A percentile compares a stretch with the other conserved stretches of the same genome.
These are phyloP conservation scores for Machimus rusticus DNA, from an alignment of 2,888 invertebrate species.

Conservation along the genomic window DNA sequence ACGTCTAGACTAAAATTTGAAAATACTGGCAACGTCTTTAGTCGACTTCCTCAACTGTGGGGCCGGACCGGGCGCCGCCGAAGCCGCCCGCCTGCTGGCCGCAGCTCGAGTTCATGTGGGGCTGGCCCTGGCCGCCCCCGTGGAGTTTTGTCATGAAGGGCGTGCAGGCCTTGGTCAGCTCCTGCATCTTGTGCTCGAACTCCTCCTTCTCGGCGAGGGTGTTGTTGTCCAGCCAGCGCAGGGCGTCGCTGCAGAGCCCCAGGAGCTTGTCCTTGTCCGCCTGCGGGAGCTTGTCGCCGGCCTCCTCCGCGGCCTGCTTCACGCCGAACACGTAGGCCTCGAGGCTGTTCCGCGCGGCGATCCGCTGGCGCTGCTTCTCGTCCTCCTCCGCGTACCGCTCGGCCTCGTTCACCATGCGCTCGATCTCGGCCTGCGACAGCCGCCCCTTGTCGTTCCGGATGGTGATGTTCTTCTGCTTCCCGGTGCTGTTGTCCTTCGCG, in stretches of 20 bases:
- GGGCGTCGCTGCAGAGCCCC: constrained; percentile 69
- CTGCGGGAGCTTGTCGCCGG: constrained; percentile 68
- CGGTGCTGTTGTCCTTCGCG: constrained; percentile 71
- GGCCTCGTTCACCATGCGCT: constrained; percentile 75
- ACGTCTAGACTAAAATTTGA: background rate
- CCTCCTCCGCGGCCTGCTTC: constrained; percentile 72
- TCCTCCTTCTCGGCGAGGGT: constrained; percentile 76
- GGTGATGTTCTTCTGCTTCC: constrained; percentile 75
- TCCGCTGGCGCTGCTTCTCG: constrained; percentile 70
- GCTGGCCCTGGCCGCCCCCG: constrained; percentile 45
- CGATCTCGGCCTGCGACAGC: constrained; percentile 78
- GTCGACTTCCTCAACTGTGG: constrained; percentile 51
- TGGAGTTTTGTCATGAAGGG: constrained; percentile 53
- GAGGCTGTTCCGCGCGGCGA: constrained; percentile 72
- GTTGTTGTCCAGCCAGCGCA: constrained; percentile 77
- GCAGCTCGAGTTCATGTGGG: constrained; percentile 30
- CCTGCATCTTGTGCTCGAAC: constrained; percentile 64
- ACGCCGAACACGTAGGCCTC: constrained; percentile 73
- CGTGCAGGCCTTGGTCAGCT: constrained; percentile 54
- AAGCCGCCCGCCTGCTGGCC: constrained; percentile 70
- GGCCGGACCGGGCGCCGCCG: constrained; percentile 64
- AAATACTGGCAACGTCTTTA: constrained; percentile 29
- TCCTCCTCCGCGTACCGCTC: constrained; percentile 75
- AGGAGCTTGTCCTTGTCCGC: constrained; percentile 73
- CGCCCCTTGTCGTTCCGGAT: constrained; percentile 82